A percentile compares a stretch with the other conserved stretches of the same genome.
Evolutionary conservation across 2,888 invertebrate species (phyloP).

Genomic region (Clitarchus hookeri): DNA sequence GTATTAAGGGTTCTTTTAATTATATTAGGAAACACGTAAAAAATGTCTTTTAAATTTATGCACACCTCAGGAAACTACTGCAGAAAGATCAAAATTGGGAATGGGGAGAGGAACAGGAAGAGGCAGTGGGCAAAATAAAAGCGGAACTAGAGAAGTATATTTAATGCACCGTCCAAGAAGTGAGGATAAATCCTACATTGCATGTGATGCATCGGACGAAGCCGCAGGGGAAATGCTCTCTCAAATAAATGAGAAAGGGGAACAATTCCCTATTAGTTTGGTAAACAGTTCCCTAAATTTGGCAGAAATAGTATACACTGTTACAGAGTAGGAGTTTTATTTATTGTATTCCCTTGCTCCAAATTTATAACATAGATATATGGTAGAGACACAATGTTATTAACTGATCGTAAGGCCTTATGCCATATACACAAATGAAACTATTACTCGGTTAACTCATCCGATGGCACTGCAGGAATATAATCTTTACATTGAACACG

Average conservation of each 20-base stretch:
- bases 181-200: not conserved
- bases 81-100: not conserved
- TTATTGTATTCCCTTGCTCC: not conserved
- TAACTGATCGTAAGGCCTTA: not conserved
- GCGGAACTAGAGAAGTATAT: not conserved
- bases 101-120: not conserved
- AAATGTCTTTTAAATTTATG: not conserved
- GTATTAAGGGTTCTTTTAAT: constrained; percentile 33
- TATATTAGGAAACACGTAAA: not conserved
- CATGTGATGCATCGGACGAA: not conserved
- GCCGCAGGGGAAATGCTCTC: not conserved
- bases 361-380: not conserved
- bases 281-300: not conserved
- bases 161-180: not conserved
- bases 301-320: not conserved
- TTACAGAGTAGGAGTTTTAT: not conserved
- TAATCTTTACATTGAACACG: not conserved
- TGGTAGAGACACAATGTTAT: not conserved
- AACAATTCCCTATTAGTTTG: not conserved
- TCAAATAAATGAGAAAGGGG: not conserved
- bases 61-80: not conserved
- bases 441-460: not conserved
- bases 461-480: not conserved
- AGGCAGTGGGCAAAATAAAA: not conserved
- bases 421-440: not conserved